Evolutionary conservation across 2,888 invertebrate genomes (phyloP), one percentile per base, ranked within the genome.

Genomic region (Scaptomyza reducta): DNA sequence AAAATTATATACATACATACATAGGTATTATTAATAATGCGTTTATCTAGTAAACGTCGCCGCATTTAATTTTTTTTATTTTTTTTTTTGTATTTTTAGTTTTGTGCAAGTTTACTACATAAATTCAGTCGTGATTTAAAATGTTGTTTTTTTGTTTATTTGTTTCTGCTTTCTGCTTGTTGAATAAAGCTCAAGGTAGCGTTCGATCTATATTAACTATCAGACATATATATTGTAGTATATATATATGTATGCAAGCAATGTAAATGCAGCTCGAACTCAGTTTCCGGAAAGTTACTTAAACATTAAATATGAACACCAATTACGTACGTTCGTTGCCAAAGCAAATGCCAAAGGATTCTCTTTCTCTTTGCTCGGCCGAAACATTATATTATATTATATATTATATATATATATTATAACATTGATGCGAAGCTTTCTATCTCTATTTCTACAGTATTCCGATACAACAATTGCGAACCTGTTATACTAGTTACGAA

Each of bases 111-210:
- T 69, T 88, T 78, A 79, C 88, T 78, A 79, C 88, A 88, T 70
- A 79, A 84, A 86, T 84, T 84, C 83, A 84, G 83, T 84, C 83
- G 88, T 88, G 87, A 84, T 88, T 79, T 60, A 75, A 78, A 78
- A 82, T 64, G 59, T 69, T 50, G 27, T 31, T 13, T 46, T 73
- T 46, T 50, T 64, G 11, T 45, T 60, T 57, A 38, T 44, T 55
- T 66, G 25, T 11, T 53, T 29, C 57, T 45, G 41, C 46, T 47
- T 54, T 54, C 14, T 38, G 35, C 35, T 35, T 3, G 57, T 69
- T 70, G 76, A 78, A 82, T 87, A 86, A 87, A 83, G 86, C 88
- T 83, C 86, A 82, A 73, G 65, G 68, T 84, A 65, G 59, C 65
- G 50, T 40, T 51, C 25, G 38, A 51, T 75, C 45, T 60, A 38